Evolutionary conservation across 2,888 invertebrate genomes (phyloP).

Genomic region (Nemurella pictetii): DNA sequence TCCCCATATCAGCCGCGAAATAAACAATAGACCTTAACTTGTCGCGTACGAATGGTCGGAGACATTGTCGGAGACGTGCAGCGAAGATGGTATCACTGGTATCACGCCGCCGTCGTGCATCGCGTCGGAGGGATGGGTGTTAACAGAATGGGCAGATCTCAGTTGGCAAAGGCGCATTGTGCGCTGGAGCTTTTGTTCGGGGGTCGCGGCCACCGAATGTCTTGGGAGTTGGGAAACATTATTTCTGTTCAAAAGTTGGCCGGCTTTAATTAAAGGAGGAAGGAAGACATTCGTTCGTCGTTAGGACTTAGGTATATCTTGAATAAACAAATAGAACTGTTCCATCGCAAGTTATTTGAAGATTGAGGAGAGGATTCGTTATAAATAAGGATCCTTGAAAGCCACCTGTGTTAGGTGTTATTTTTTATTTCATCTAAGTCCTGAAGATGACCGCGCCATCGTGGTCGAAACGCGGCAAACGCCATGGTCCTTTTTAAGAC

Average conservation of each 20-base stretch:
- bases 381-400: too few relatives aligned
- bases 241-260: background rate
- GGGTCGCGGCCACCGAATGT: background rate
- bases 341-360: background rate
- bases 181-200: background rate
- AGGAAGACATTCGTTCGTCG: background rate
- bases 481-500: too few relatives aligned
- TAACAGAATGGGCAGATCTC: background rate
- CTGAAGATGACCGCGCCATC: too few relatives aligned
- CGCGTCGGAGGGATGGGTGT: background rate
- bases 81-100: background rate
- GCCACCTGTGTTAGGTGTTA: too few relatives aligned
- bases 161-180: background rate
- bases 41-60: background rate
- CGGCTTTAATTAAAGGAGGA: background rate
- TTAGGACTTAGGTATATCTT: background rate
- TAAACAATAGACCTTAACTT: background rate
- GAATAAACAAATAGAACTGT: background rate
- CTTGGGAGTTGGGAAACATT: background rate
- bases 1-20: too few relatives aligned
- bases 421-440: too few relatives aligned
- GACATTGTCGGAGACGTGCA: background rate
- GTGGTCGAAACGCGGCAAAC: too few relatives aligned
- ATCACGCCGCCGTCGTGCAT: too few relatives aligned
- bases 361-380: too few relatives aligned